Base-by-base conservation (phyloP, 2,888 invertebrate species). In the Kryphioiulus occultus region DNA sequence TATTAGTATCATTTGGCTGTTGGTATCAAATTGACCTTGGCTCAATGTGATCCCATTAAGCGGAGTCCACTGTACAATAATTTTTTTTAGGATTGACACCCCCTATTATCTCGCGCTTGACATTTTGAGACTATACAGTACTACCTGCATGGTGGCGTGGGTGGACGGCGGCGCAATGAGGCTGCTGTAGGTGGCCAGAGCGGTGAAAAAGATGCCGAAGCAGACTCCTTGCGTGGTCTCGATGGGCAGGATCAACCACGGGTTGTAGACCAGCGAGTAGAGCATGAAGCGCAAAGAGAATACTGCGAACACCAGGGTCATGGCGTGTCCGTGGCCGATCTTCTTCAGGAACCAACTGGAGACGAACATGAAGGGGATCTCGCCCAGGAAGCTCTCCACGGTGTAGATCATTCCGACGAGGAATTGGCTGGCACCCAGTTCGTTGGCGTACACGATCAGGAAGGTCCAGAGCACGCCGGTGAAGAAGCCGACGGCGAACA, bases 401-500 rank as follows among this genome's bases (percentile, higher is more conserved):
- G 95, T 94, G 91, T 95, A 91, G 32, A 95, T 94, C 86, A 95
- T 92, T 0, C 95, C 95, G 88, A 95, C 93, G 83, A 94, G 92
- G n/a, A 94, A 91, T 85, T 93, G 92, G 86, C 93, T 91, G 47
- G 94, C 94, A 89, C 93, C 92, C 89, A 95, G 91, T 85, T 94
- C 94, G n/a, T 92, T 90, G 59, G 96, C 92, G 88, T 94, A 94
- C 94, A 95, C 95, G 91, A 89, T 92, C 89, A 92, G 89, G 89
- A 91, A 92, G n/a, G 96, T 96, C 92, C 97, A 97, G 88, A 97
- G 96, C 92, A 96, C 96, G 42, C 97, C 97, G 95, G 96, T 96
- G 91, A 96, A 94, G 91, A 96, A 95, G 88, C 97, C 97, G 90
- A 97, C 93, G 44, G 95, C 94, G 91, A 96, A 96, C 82, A 97